Base-by-base conservation (phyloP, 2,888 invertebrate species). In the Saturnia japonica region DNA sequence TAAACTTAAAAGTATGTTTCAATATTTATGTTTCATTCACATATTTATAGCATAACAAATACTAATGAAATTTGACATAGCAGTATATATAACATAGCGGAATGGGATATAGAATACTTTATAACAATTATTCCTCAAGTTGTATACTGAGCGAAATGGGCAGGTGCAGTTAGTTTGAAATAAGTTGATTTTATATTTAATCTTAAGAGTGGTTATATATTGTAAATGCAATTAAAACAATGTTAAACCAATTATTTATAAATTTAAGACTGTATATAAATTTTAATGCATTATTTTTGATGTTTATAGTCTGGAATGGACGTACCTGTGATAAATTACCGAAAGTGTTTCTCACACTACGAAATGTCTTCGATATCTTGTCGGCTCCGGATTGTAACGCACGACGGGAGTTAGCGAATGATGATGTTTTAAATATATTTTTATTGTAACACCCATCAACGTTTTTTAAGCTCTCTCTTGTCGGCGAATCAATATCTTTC, bases 261-360 rank as follows among this genome's bases (percentile, higher is more conserved):
- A 11, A 9, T 22, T 1, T 54, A n/a, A n/a, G n/a, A n/a, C 19
- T 8, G 19, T 22, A 34, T 54, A 60, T 9, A 57, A 22, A 57
- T 7, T 22, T 11, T 22, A 11, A 57, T 11, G 12, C 14, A 57
- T 6, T 25, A 12, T 16, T 57, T 57, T 11, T 25, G 25, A 25
- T 6, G 12, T 14, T 60, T 28, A 60, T 14, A 60, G 12, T 60
- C 14, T 14, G 25, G 25, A 0, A 25, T 60, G 28, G 25, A 28
- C 57, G 70, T 81, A 96, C 96, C 95, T 96, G 96, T 67, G 96
- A 95, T 74, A 96, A 90, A 72, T 95, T 95, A 19, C 96, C 96
- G 74, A 96, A 94, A 25, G 95, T 95, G 72, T 95, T 95, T 77
- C 95, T 91, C 34, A 96, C 95, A 74, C 94, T 95, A 72, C 95